These are phyloP conservation scores for Phataginus tricuspis DNA, from an alignment of 2,797 vertebrate species.

Conservation along the genomic window DNA sequence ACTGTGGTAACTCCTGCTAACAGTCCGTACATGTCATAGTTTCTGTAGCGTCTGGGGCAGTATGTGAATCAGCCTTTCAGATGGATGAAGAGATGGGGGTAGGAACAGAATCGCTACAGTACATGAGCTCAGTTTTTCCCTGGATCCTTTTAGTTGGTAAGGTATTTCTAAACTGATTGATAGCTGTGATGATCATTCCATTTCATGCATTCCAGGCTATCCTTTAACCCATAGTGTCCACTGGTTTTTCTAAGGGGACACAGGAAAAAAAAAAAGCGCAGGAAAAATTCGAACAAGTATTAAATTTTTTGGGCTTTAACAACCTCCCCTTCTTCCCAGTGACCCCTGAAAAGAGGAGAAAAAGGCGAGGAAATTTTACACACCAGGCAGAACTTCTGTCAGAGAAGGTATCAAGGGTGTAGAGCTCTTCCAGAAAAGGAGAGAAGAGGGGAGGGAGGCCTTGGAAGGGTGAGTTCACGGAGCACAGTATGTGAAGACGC, in stretches of 20 bases:
- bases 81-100: not conserved
- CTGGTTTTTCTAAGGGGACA: not conserved
- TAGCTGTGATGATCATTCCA: not conserved
- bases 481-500: conserved; percentile 33
- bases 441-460: conserved; percentile 67
- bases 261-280: not conserved
- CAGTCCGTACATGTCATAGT: not conserved
- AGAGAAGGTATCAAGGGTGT: conserved; percentile 69
- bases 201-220: not conserved
- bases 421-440: conserved; percentile 74
- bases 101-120: not conserved
- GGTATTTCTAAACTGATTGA: not conserved
- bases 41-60: not conserved
- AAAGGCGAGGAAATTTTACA: conserved; percentile 66
- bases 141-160: not conserved
- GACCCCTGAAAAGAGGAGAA: conserved; percentile 70
- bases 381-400: conserved; percentile 65
- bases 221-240: not conserved
- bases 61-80: not conserved
- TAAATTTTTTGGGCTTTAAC: conserved; percentile 73
- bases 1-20: not conserved
- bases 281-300: conserved; percentile 54
- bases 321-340: conserved; percentile 67
- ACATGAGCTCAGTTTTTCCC: not conserved
- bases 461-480: conserved; percentile 70